A percentile compares a stretch with the other conserved stretches of the same genome.
These are phyloP conservation scores for Drosophila atroscutellata DNA, from an alignment of 2,888 invertebrate species.

Conservation along the genomic window DNA sequence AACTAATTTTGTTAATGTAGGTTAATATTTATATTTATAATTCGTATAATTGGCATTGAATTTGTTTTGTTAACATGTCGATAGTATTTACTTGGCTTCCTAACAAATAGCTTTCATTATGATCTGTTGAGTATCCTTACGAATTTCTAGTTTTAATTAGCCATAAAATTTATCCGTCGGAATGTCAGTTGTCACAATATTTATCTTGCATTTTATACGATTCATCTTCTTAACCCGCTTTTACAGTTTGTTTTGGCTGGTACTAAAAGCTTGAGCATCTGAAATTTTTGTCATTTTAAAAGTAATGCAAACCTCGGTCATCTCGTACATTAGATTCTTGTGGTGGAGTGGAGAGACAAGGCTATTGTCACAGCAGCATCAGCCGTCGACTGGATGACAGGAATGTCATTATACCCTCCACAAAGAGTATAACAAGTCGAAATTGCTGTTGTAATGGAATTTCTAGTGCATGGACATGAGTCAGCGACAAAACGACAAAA, in stretches of 20 bases:
- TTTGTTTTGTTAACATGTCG: background rate
- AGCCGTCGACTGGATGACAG: slow-evolving; percentile 41
- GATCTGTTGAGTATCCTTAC: background rate
- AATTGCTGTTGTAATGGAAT: slow-evolving; percentile 75
- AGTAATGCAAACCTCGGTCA: slow-evolving; percentile 17
- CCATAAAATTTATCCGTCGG: background rate
- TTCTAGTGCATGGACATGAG: slow-evolving; percentile 76
- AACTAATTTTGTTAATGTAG: background rate
- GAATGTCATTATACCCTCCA: slow-evolving; percentile 46
- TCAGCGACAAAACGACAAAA: slow-evolving; percentile 54
- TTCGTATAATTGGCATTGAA: background rate
- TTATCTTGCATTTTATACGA: background rate
- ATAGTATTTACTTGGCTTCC: background rate
- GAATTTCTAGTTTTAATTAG: background rate
- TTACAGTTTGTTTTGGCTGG: slow-evolving; percentile 1
- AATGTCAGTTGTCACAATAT: background rate
- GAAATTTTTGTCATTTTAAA: slow-evolving; percentile 28
- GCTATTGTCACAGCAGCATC: slow-evolving; percentile 25
- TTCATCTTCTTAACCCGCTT: background rate
- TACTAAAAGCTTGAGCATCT: slow-evolving; percentile 16
- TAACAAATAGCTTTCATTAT: background rate
- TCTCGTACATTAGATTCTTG: slow-evolving; percentile 14
- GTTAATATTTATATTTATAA: background rate
- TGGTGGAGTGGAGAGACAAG: background rate
- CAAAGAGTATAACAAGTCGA: slow-evolving; percentile 55